phyloP scores from a whole-genome alignment of 2,797 vertebrate species.

The Etheostoma perlongum region DNA sequence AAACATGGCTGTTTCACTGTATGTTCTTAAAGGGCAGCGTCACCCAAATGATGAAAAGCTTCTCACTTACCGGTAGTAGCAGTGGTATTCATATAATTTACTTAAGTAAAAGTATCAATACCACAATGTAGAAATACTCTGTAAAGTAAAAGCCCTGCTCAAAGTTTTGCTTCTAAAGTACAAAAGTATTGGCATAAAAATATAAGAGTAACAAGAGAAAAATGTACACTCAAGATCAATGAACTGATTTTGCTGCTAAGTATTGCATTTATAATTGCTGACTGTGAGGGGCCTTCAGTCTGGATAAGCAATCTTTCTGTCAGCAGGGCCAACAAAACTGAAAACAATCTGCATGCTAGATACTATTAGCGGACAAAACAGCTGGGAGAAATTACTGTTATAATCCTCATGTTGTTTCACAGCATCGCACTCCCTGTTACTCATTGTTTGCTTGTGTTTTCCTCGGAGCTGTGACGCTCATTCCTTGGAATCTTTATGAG shows the following conservation, averaged over 20 bases:
- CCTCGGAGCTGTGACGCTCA: constrained; percentile 39
- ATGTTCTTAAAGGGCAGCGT: constrained; percentile 32
- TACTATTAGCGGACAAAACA: neutral
- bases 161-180: too few relatives aligned
- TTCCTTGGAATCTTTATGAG: constrained; percentile 47
- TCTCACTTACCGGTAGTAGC: neutral
- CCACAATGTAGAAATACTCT: neutral
- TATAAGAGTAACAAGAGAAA: too few relatives aligned
- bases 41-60: neutral
- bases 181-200: too few relatives aligned
- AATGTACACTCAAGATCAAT: too few relatives aligned
- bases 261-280: too few relatives aligned
- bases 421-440: constrained; percentile 2
- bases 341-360: neutral
- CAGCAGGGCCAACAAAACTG: neutral
- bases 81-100: neutral
- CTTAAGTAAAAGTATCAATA: neutral
- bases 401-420: constrained; percentile 11
- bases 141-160: neutral
- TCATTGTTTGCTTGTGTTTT: constrained; percentile 56
- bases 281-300: neutral
- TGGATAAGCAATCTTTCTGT: neutral
- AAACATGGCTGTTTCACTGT: constrained; percentile 39
- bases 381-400: neutral
- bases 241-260: too few relatives aligned